Conservation (phyloP, 2,113 vertebrate genomes). For the Pristiophorus japonicus region DNA sequence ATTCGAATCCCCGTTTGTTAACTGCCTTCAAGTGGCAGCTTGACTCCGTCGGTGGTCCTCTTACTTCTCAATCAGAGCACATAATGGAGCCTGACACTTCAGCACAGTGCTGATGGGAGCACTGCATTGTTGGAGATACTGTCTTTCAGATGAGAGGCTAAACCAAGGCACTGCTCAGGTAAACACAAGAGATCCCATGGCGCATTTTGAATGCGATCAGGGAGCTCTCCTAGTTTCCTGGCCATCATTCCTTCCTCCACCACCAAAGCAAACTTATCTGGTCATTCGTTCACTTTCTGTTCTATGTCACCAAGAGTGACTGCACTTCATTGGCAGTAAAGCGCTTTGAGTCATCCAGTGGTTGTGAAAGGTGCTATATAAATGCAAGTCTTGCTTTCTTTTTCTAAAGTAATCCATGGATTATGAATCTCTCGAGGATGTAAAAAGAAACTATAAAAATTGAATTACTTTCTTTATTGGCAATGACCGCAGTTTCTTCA, state of each 20-base stretch:
- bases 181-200: not conserved
- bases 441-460: no score
- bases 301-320: not conserved
- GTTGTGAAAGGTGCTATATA: no score
- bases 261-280: not conserved
- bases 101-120: not conserved
- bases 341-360: no score
- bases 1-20: no score
- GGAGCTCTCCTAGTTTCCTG: not conserved
- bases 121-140: not conserved
- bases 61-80: not conserved
- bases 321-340: no score
- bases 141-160: not conserved
- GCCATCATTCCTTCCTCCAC: not conserved
- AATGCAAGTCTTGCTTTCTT: no score
- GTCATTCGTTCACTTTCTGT: not conserved
- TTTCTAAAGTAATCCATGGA: not conserved
- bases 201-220: no score
- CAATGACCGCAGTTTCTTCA: no score
- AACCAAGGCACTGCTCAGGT: not conserved
- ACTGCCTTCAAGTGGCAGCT: not conserved
- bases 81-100: not conserved
- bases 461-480: no score
- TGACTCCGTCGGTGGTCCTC: not conserved
- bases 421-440: no score